phyloP scores from a whole-genome alignment of 2,113 vertebrate genomes.

The Condylura cristata region DNA sequence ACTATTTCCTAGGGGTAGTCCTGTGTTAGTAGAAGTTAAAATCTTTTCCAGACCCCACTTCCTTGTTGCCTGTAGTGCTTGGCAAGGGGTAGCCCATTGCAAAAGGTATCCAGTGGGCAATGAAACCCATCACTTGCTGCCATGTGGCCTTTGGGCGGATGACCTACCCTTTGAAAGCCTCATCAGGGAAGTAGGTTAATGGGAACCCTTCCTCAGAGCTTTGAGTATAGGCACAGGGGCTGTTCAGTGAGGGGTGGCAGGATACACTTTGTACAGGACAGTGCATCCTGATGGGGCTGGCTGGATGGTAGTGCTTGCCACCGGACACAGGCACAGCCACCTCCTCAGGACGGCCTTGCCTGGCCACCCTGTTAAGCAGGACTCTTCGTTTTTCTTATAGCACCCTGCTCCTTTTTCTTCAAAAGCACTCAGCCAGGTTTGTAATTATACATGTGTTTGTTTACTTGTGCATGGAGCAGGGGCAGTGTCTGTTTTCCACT shows the following conservation, averaged over 20 bases:
- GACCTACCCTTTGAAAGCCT: neutral
- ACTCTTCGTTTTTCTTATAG: neutral
- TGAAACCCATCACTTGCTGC: neutral
- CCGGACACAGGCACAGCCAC: neutral
- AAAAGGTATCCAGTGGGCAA: neutral
- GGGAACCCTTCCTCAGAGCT: neutral
- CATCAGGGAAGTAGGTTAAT: neutral
- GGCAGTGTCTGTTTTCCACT: neutral
- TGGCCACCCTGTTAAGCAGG: slow-evolving; percentile 6
- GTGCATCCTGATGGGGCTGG: neutral
- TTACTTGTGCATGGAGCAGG: slow-evolving; percentile 52
- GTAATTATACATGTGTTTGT: slow-evolving; percentile 41
- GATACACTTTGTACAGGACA: neutral
- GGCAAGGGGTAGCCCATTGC: neutral
- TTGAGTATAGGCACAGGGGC: neutral
- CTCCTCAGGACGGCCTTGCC: neutral
- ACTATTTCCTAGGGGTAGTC: neutral
- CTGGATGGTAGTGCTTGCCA: neutral
- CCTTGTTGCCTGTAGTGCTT: neutral
- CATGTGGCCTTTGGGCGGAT: neutral
- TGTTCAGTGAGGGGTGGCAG: neutral
- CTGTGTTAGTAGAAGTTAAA: neutral
- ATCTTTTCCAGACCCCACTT: neutral
- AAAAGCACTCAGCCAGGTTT: slow-evolving; percentile 49
- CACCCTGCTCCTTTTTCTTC: slow-evolving; percentile 28